Evolutionary conservation across 1,140 invertebrate species (phyloP), one percentile per base, ranked within the genome.

Genomic region (Drosophila seguyi): DNA sequence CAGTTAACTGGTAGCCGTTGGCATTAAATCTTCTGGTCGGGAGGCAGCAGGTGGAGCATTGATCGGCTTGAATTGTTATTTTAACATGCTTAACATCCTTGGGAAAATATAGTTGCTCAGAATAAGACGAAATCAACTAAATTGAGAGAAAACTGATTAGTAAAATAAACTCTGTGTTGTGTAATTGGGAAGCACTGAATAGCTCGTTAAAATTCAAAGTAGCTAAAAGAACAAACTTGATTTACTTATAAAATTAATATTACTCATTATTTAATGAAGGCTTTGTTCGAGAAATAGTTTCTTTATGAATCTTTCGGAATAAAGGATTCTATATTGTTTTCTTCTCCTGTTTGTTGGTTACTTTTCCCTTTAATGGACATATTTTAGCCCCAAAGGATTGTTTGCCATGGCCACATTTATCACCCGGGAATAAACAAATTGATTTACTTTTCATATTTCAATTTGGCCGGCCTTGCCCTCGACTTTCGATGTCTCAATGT

Each of bases 401-500:
- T 41, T 65, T 67, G 31, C 44, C 25, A n/a, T 36, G 31, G 11
- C 34, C 27, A 29, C 22, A 48, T 65, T 48, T 41, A 67, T 67
- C 36, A 66, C 16, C 8, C n/a, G 31, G 18, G 20, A 13, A 8
- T n/a, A 41, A 61, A 42, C 27, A 57, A 77, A 61, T 77, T 77
- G 73, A 77, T 69, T 52, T 39, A 39, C 39, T 34, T 44, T 36
- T 50, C 34, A 66, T 75, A 65, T 75, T 75, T 75, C 69, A 59
- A 50, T 59, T 72, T 42, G 7, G 7, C 6, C 25, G 66, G 36
- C 69, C 69, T 73, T 72, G 69, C 52, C 69, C 66, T 59, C 53
- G 69, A 73, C 53, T 29, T 50, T 73, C 67, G 48, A 75, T 75
- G 71, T 44, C 72, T 65, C 72, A 42, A 66, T 68, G 36, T 58